phyloP scores from a whole-genome alignment of 1,140 invertebrate species.

The Lethrus apterus region DNA sequence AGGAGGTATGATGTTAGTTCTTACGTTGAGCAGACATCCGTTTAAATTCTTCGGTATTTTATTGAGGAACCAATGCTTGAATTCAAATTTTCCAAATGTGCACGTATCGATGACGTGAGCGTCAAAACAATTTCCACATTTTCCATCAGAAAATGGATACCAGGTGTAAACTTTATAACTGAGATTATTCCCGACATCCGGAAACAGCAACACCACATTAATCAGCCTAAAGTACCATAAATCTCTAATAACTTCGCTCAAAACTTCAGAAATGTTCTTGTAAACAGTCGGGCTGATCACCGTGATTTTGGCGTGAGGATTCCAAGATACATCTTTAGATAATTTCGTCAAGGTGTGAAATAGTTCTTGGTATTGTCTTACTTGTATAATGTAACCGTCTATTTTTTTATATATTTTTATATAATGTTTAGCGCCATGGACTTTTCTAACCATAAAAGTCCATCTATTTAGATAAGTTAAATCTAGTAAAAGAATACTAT shows the following conservation, averaged over 20 bases:
- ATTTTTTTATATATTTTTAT: too few species aligned
- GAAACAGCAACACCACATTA: too few species aligned
- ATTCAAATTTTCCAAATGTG: constrained; percentile 12
- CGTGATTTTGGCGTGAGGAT: constrained; percentile 27
- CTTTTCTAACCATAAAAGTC: not conserved
- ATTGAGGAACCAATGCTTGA: constrained; percentile 19
- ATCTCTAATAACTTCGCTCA: too few species aligned
- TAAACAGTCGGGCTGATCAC: constrained; percentile 18
- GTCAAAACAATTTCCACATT: constrained; percentile 18
- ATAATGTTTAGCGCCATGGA: not conserved
- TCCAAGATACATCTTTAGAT: constrained; percentile 13
- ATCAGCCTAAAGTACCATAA: too few species aligned
- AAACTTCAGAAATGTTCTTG: constrained; percentile 2
- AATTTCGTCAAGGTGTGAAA: constrained; percentile 4
- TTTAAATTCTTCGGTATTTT: constrained; percentile 26
- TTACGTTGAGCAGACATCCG: constrained; percentile 24
- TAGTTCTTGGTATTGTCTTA: constrained; percentile 12
- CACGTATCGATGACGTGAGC: constrained; percentile 25
- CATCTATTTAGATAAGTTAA: not conserved
- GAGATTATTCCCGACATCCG: constrained; percentile 1
- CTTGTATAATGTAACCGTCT: constrained; percentile 17
- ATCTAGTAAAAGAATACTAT: not conserved
- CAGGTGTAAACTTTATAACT: constrained; percentile 23
- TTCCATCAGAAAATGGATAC: constrained; percentile 22
- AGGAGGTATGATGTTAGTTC: constrained; percentile 21